Conservation (phyloP, 2,888 invertebrate species). For the Portevinia maculata region DNA sequence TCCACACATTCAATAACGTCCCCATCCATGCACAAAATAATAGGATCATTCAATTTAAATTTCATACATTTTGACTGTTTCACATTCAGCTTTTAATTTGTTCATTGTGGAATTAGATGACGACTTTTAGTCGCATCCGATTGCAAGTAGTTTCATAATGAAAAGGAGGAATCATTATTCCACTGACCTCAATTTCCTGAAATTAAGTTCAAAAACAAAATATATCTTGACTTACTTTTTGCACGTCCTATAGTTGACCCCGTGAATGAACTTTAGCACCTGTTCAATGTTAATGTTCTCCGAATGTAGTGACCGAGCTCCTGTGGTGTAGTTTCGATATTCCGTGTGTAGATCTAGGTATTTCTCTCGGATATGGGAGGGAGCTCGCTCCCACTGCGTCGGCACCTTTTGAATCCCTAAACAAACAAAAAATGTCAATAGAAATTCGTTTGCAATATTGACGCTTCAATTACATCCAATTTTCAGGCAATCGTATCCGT, state of each 20-base stretch:
- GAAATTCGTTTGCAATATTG: background rate
- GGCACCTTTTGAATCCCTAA: slow-evolving; percentile 94
- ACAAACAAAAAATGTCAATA: slow-evolving; percentile 64
- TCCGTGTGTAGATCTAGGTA: slow-evolving; percentile 89
- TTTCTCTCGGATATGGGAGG: slow-evolving; percentile 87
- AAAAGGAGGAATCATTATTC: too few species aligned
- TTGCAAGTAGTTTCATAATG: too few species aligned
- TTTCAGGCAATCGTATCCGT: slow-evolving; percentile 94
- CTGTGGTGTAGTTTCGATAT: slow-evolving; percentile 88
- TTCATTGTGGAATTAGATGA: too few species aligned
- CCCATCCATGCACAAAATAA: too few species aligned
- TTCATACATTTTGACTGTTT: too few species aligned
- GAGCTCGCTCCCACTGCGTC: slow-evolving; percentile 91
- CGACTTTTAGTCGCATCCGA: too few species aligned
- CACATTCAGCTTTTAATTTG: too few species aligned
- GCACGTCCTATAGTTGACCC: slow-evolving; percentile 85
- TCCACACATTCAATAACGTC: too few species aligned
- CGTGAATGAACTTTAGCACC: slow-evolving; percentile 89
- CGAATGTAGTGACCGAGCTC: slow-evolving; percentile 87
- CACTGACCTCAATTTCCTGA: background rate
- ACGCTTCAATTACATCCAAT: slow-evolving; percentile 91
- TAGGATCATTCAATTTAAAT: too few species aligned
- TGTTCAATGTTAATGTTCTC: slow-evolving; percentile 90
- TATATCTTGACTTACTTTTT: slow-evolving; percentile 82
- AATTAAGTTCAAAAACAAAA: background rate